Base-by-base conservation (phyloP, 2,113 vertebrate species). In the Lampris incognitus region DNA sequence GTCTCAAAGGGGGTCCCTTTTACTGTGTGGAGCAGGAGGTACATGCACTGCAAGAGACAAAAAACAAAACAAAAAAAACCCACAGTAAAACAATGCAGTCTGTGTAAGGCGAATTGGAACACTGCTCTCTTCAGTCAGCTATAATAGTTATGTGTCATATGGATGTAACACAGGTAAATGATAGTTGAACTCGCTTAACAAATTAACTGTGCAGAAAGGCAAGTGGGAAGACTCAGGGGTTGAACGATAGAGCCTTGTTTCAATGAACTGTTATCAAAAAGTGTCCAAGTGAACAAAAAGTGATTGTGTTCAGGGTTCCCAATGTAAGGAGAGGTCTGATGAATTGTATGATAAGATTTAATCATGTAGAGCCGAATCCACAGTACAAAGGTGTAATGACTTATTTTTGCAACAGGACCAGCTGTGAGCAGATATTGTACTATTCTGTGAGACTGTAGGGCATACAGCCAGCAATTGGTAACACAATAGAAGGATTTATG, bases 1-100 rank as follows among this genome's bases (percentile, higher is more conserved):
- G 97, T 99, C 94, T 98, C 97, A 0, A 99, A 99, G 0, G 97
- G 97, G 0, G 97, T 99, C 77, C 97, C 97, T 83, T 99, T 99
- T 79, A 99, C 97, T 0, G 96, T 97, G 83, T 99, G 97, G 2
- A 99, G 94, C 60, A 99, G 95, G 77, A 99, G 96, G 90, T 99
- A 99, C 97, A 98, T 99, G 73, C 97, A 96, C 97, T 99, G 93
- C 37, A 76, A 72, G 42, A 65, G 6, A 84, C 65, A 63, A 37
- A 13, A 46, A 3, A 76, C 4, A 75, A 41, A 4, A 4, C 11
- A 5, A 52, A 11, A 8, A 52, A 8, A 52, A 3, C 50, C 6
- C 50, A 10, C 9, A 11, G 9, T 11, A 52, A 3, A 52, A 5
- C 48, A 49, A 38, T 39, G 11, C 56, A 36, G 52, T 11, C 59